Base-by-base conservation (phyloP, 35 echinoderm and acorn worm genomes). In the Amphiura filiformis region DNA sequence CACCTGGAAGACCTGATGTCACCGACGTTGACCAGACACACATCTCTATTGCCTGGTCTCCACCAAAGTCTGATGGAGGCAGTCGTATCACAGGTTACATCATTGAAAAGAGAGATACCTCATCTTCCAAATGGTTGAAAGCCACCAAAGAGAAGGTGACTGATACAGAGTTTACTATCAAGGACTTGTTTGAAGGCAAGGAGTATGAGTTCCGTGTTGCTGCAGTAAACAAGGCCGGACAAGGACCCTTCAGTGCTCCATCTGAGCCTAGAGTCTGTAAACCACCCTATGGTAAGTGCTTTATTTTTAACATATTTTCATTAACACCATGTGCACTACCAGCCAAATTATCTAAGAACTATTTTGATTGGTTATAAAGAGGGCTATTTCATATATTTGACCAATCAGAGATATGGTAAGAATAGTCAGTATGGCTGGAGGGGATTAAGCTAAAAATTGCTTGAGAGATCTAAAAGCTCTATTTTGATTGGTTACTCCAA, bases 71-170 rank as follows among this genome's bases (percentile, higher is more conserved):
- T 61, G 93, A 93, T 34, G 92, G 92, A 65, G 92, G 92, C 33
- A 93, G 87, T 90, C 92, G 82, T 34, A 84, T 98, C 64, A 94
- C 87, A n/a, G 79, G 93, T 32, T 94, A 94, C 87, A 79, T 92
- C n/a, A 88, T 98, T 77, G 96, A 98, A 78, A 87, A 85, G 81
- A 94, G 90, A 84, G 93, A 94, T 36, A 88, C 39, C 38, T 92
- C 96, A 15, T 91, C 89, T 37, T 88, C 96, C 3, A 78, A 87
- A 84, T 98, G 96, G 96, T 65, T 88, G 4, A 88, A 86, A 31
- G 89, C 83, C 26, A 94, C 86, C 34, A 94, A 82, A 44, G 90
- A 98, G 26, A 56, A 41, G 49, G 91, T 94, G 1, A 82, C 87
- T n/a, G 96, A 98, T 65, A 94, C 92, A 52, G 86, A 93, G 13